These are phyloP conservation scores for Zaprionus kolodkinae DNA, from an alignment of 1,140 invertebrate genomes.

Conservation along the genomic window DNA sequence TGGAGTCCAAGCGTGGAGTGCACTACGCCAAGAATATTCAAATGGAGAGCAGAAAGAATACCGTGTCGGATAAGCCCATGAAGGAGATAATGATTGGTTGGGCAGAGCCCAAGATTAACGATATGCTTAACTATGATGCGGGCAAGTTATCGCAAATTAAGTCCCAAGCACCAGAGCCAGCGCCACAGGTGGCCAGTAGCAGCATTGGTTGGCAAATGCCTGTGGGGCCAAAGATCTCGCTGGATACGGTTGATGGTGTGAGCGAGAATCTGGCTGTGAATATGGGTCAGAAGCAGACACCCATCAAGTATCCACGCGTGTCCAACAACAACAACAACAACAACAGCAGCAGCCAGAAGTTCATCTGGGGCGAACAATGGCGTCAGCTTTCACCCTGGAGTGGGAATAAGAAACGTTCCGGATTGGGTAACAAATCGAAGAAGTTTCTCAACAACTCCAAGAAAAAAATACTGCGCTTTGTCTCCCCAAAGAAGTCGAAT, in stretches of 20 bases:
- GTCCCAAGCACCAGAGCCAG: conserved; percentile 47
- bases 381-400: conserved; percentile 72
- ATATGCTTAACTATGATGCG: conserved; percentile 74
- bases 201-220: conserved; percentile 69
- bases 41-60: conserved; percentile 32
- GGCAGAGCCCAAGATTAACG: conserved; percentile 69
- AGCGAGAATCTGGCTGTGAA: conserved; percentile 70
- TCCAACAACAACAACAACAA: conserved; percentile 30
- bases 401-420: conserved; percentile 37
- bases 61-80: conserved; percentile 36
- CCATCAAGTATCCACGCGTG: conserved; percentile 61
- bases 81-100: conserved; percentile 71
- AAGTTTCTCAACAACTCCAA: conserved; percentile 73
- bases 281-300: conserved; percentile 73
- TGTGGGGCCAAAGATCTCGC: conserved; percentile 60
- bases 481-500: conserved; percentile 75
- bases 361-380: conserved; percentile 74
- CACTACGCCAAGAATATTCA: conserved; percentile 73
- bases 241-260: conserved; percentile 77
- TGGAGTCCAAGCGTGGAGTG: conserved; percentile 61
- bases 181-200: conserved; percentile 56
- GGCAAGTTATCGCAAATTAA: conserved; percentile 47
- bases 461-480: conserved; percentile 77
- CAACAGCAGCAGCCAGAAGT: conserved; percentile 63
- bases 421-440: conserved; percentile 58